Base-by-base conservation (phyloP, 2,113 vertebrate species). In the Lonchura striata region DNA sequence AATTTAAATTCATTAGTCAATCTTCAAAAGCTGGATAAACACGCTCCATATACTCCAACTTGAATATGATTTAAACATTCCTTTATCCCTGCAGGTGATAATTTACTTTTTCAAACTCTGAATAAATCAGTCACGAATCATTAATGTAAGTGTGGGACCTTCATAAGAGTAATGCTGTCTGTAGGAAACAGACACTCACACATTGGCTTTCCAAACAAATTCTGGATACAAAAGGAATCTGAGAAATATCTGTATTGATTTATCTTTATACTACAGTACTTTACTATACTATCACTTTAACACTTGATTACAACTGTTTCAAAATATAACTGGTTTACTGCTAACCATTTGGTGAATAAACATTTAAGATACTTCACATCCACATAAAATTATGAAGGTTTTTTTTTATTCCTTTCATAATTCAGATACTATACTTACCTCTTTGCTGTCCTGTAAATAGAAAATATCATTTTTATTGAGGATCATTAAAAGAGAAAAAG, bases 401-500 rank as follows among this genome's bases (percentile, higher is more conserved):
- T n/a, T 53, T 56, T 77, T 86, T 70, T 10, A 88, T 86, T 96
- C 92, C 78, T 95, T 96, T 86, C 60, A 65, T 83, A 94, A 72
- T 77, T 95, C 77, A 96, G 76, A 75, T 54, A 81, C 78, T 27
- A 61, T 37, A 96, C 97, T 94, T 96, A 97, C 97, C 94, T 98
- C 97, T 86, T 96, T 91, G 89, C 91, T 97, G 85, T 98, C 97
- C 97, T 98, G 90, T 92, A 96, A 96, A 94, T 15, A 95, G 52
- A 97, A 96, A 96, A 82, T 31, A 90, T 10, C 14, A 44, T 64
- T 87, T 96, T 90, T 78, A 92, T 15, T 63, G 27, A 68, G 16
- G 7, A 86, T n/a, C 27, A 59, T 65, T 77, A 54, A 77, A 90
- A 66, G 46, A 68, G 11, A 85, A 82, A 61, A 70, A 59, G 5